Evolutionary conservation across 2,888 invertebrate genomes (phyloP), one percentile per base, ranked within the genome.

Genomic region (Gasteruption jaculator): DNA sequence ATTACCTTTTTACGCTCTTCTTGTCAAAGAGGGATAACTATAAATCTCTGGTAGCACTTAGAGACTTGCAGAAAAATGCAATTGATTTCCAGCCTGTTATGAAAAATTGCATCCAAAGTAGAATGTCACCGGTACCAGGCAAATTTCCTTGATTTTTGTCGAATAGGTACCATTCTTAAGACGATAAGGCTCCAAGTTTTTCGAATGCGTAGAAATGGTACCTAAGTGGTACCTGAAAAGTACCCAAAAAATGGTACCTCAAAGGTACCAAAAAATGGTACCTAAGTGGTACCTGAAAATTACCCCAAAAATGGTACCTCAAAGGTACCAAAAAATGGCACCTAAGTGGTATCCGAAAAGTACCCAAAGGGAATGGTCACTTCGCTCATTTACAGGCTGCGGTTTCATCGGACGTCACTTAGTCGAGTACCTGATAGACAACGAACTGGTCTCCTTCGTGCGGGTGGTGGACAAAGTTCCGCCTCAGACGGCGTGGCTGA

Each of bases 371-470:
- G 5, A 14, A 26, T n/a, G n/a, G n/a, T n/a, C n/a, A n/a, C n/a
- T n/a, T n/a, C n/a, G n/a, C n/a, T n/a, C n/a, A n/a, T n/a, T n/a
- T 51, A 63, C 67, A 93, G 93, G 93, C 72, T 91, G 91, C 74
- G 93, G 93, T 60, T 93, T 94, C 73, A 86, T 93, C 68, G 93
- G 93, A 52, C 81, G 93, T 61, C 88, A 92, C 75, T 76, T 93
- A 56, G 85, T 91, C 46, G 79, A 84, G 47, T 86, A 86, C 73
- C 76, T 93, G 63, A 75, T 93, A 53, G 77, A 78, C 48, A 85
- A 90, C 71, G 81, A 87, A 59, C 72, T 90, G 58, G 85, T 83
- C 48, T 82, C 82, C 60, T 78, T 77, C 57, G 76, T 93, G 49
- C 80, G 87, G 53, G 82, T 91, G 33, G 89, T 90, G 43, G 94